These are phyloP conservation scores for Pelagia noctiluca DNA, from an alignment of 30 jellyfish, hydroid and myxozoan species.

Conservation along the genomic window DNA sequence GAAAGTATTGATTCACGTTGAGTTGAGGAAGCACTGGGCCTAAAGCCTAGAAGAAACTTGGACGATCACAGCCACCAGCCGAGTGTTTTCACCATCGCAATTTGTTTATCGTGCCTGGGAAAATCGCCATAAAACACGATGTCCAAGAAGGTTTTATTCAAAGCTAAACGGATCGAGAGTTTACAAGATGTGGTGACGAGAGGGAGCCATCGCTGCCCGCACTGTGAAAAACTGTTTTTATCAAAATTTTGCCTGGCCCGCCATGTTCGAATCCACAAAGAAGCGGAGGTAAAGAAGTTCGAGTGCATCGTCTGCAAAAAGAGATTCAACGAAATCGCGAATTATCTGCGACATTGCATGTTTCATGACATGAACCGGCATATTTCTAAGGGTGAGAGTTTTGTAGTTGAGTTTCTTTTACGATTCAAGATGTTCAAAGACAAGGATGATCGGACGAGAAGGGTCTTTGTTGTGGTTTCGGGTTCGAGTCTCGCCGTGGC, in stretches of 20 bases:
- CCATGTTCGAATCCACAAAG: constrained; percentile 4
- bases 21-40: no score
- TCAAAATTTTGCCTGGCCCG: constrained; percentile 10
- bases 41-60: no score
- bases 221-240: not conserved
- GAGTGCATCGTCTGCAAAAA: not conserved
- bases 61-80: no score
- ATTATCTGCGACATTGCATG: constrained; percentile 14
- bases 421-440: no score
- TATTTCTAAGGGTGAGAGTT: not conserved
- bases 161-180: not conserved
- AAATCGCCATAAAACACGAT: no score
- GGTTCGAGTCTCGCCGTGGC: no score
- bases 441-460: no score
- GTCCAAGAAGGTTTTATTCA: not conserved
- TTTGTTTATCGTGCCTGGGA: no score
- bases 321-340: not conserved
- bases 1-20: no score
- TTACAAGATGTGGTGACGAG: not conserved
- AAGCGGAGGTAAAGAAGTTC: not conserved
- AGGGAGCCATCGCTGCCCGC: not conserved
- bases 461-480: no score
- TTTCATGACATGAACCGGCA: not conserved
- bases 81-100: no score
- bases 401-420: no score